These are phyloP conservation scores for Nudaria mundana DNA, from an alignment of 2,888 invertebrate genomes.

Conservation along the genomic window DNA sequence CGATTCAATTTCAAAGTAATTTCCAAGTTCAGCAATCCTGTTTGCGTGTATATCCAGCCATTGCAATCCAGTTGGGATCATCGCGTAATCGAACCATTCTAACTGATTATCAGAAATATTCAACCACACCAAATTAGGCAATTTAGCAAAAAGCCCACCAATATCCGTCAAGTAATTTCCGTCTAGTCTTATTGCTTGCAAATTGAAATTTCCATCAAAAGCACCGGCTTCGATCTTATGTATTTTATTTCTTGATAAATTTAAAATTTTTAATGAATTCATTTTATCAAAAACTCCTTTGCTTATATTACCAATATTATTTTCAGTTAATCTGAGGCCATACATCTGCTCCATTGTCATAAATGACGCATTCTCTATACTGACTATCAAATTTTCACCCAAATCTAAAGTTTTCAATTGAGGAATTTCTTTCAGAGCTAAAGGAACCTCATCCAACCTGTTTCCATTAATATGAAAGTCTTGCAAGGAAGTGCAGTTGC, in stretches of 20 bases:
- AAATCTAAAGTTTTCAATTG: slow-evolving; percentile 90
- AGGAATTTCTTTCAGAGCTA: slow-evolving; percentile 87
- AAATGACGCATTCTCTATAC: slow-evolving; percentile 90
- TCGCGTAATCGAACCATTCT: slow-evolving; percentile 91
- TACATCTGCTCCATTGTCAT: slow-evolving; percentile 89
- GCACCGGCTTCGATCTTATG: slow-evolving; percentile 88
- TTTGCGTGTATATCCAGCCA: slow-evolving; percentile 93
- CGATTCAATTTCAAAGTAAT: slow-evolving; percentile 92
- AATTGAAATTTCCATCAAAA: slow-evolving; percentile 88
- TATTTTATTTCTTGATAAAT: slow-evolving; percentile 91
- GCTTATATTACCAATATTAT: slow-evolving; percentile 89
- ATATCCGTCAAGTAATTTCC: slow-evolving; percentile 91
- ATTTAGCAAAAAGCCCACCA: slow-evolving; percentile 88
- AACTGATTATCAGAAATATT: slow-evolving; percentile 93
- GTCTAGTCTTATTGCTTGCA: slow-evolving; percentile 90
- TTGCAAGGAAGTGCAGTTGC: slow-evolving; percentile 89
- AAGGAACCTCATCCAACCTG: slow-evolving; percentile 87
- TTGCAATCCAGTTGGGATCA: slow-evolving; percentile 91
- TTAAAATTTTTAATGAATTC: slow-evolving; percentile 89
- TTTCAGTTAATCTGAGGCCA: slow-evolving; percentile 91
- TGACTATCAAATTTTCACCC: slow-evolving; percentile 91
- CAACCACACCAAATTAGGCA: slow-evolving; percentile 91
- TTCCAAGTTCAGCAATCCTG: slow-evolving; percentile 90
- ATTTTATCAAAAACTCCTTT: slow-evolving; percentile 91
- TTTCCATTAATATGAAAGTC: slow-evolving; percentile 92